Conservation (phyloP, 2,888 invertebrate species). For the Pantelozetes paolii region DNA sequence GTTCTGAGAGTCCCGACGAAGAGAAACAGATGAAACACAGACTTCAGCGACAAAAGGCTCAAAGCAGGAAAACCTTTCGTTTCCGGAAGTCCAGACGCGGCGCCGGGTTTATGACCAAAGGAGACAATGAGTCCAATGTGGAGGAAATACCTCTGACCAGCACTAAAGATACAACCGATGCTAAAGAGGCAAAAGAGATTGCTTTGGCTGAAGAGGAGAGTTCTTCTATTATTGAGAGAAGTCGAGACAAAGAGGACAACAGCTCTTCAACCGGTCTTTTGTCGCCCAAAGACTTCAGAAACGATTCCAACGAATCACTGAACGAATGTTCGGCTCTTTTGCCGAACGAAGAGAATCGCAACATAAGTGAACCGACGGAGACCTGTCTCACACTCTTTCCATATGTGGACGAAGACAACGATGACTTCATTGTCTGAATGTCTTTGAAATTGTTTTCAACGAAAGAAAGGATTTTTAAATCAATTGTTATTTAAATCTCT, state of each 20-base stretch:
- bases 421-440: neutral
- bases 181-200: neutral
- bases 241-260: neutral
- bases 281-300: slow-evolving; percentile 14
- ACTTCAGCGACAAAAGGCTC: slow-evolving; percentile 85
- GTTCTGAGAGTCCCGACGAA: slow-evolving; percentile 40
- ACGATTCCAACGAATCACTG: slow-evolving; percentile 13
- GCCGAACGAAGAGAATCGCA: neutral
- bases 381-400: slow-evolving; percentile 3
- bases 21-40: slow-evolving; percentile 56
- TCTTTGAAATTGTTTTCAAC: too few relatives aligned
- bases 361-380: neutral
- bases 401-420: slow-evolving; percentile 10
- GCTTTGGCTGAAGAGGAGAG: slow-evolving; percentile 30
- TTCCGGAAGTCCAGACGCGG: slow-evolving; percentile 47
- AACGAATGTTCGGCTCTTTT: slow-evolving; percentile 30
- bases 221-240: slow-evolving; percentile 7
- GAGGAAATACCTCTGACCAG: slow-evolving; percentile 14
- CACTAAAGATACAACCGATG: neutral
- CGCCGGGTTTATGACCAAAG: slow-evolving; percentile 48
- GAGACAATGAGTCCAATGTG: slow-evolving; percentile 33
- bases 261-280: slow-evolving; percentile 10
- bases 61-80: slow-evolving; percentile 82
- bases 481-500: neutral
- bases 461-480: too few relatives aligned